Evolutionary conservation across 2,888 invertebrate species (phyloP), one percentile per base, ranked within the genome.

Genomic region (Synanthedon formicaeformis): DNA sequence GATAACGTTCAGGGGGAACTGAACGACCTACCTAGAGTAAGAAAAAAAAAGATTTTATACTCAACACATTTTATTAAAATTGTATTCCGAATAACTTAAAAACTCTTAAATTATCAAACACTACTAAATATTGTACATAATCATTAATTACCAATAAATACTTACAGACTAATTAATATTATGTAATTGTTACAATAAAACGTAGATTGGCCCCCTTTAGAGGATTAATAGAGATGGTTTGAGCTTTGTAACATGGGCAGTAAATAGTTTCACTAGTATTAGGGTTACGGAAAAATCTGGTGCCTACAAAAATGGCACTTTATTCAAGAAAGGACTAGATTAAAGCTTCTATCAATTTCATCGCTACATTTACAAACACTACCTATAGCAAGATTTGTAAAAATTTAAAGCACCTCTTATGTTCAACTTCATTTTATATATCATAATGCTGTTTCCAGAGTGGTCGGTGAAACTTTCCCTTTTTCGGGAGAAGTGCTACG

Each of bases 371-470:
- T 71, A 72, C 66, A 77, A 59, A 65, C 58, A 56, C 54, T 55
- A n/a, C n/a, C n/a, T n/a, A 56, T 56, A 58, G 16, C 34, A 41
- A 5, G 8, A 23, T 27, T 50, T 45, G 34, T 34, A 49, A 49
- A 66, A 64, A 65, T 65, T 57, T 63, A 64, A 73, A 83, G 79
- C 82, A 82, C 82, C 81, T 66, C 74, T 70, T 54, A 59, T 55
- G 60, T 61, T 52, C 34, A 52, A 49, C 34, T 51, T 57, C 18
- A 52, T 52, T 53, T 57, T 57, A 60, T 62, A 64, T 70, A 88
- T 88, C 88, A 88, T 87, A 91, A 91, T 56, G 91, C 90, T 56
- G 91, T 91, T 84, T 91, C 91, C 63, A 91, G 78, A 11, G 91
- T 89, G 50, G 88, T 86, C 13, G 90, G 89, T 49, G 89, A 76